Conservation (phyloP, 2,113 vertebrate genomes). For the Equus przewalskii region DNA sequence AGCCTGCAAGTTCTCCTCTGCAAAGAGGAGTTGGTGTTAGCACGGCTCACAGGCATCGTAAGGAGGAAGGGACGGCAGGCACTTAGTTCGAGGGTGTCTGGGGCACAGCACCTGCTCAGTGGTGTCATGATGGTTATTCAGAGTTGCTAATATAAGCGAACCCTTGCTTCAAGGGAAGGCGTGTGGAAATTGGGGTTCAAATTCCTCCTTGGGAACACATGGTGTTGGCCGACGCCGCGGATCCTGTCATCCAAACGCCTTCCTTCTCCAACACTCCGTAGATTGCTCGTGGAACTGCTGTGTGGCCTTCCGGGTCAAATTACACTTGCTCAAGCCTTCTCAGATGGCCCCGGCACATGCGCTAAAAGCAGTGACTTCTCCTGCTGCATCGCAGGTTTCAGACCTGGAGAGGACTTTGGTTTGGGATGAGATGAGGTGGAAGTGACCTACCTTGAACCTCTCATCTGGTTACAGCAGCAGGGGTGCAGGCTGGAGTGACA, state of each 20-base stretch:
- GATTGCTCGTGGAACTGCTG: background rate
- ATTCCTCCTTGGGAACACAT: background rate
- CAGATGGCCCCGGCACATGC: background rate
- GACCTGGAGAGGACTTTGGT: background rate
- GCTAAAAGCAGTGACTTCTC: rapidly evolving
- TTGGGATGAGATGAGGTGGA: background rate
- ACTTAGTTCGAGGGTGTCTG: background rate
- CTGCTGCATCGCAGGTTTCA: rapidly evolving
- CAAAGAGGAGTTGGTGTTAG: rapidly evolving
- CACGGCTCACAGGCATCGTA: rapidly evolving
- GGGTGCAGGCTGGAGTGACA: background rate
- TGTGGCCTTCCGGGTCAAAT: background rate
- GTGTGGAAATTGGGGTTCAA: background rate
- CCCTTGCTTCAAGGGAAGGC: background rate
- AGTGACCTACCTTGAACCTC: background rate
- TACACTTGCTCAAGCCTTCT: too few species aligned
- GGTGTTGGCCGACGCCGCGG: rapidly evolving
- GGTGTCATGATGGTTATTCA: rapidly evolving
- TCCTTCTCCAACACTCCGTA: background rate
- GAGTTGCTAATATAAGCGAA: rapidly evolving
- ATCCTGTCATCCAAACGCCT: background rate
- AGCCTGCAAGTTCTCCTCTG: background rate
- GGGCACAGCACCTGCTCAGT: rapidly evolving
- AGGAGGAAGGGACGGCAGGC: rapidly evolving
- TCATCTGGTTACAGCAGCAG: background rate